These are phyloP conservation scores for Acanthurus leucopareius DNA, from an alignment of 2,797 vertebrate genomes.

Conservation along the genomic window DNA sequence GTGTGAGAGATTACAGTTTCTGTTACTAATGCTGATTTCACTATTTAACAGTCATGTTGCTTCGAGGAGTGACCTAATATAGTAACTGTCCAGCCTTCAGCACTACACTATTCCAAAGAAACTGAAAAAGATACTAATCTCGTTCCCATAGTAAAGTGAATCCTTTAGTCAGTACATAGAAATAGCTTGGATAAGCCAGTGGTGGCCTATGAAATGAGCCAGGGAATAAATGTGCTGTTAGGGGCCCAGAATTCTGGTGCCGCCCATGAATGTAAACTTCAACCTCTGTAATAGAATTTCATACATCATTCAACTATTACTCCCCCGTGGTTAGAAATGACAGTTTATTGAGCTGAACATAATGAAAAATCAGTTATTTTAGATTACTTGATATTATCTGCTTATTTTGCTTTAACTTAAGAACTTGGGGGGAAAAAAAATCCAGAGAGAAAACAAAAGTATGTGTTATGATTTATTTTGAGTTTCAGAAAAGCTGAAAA, in stretches of 20 bases:
- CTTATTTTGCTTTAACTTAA: not conserved
- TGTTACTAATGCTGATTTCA: not conserved
- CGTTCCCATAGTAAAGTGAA: not conserved
- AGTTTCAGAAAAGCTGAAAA: conserved; percentile 13
- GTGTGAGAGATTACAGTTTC: not conserved
- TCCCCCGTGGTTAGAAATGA: not conserved
- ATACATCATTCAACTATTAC: not conserved
- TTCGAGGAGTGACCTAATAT: not conserved
- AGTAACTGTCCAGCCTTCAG: not conserved
- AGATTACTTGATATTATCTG: not conserved
- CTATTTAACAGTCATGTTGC: not conserved
- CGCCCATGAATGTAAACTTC: not conserved
- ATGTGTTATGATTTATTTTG: not conserved
- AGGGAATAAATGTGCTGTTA: not conserved
- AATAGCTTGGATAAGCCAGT: not conserved
- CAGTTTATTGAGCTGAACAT: not conserved
- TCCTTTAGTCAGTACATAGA: not conserved
- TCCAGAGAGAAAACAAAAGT: not conserved
- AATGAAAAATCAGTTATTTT: not conserved
- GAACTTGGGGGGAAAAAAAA: not conserved
- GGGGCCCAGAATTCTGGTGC: not conserved
- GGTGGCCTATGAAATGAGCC: not conserved
- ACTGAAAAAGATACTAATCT: conserved; percentile 2
- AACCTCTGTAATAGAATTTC: not conserved
- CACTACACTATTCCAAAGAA: not conserved